These are phyloP conservation scores for Panthera tigris DNA, from an alignment of 2,113 vertebrate genomes.

Conservation along the genomic window DNA sequence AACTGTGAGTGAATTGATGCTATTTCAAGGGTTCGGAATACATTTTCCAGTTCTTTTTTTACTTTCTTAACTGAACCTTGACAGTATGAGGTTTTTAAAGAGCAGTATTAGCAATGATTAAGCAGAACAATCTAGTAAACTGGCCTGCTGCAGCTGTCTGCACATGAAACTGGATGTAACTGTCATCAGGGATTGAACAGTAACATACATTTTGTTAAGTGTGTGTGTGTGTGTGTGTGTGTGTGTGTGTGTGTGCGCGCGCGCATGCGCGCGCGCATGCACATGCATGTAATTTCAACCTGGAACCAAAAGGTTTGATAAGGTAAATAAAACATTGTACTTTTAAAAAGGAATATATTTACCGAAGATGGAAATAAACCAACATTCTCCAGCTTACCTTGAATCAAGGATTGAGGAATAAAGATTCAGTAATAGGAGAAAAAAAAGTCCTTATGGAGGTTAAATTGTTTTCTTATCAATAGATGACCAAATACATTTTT, in stretches of 20 bases:
- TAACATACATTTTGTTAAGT: neutral
- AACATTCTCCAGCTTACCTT: constrained; percentile 1
- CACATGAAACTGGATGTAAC: neutral
- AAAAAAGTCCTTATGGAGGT: neutral
- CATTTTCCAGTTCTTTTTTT: neutral
- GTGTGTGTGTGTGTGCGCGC: neutral
- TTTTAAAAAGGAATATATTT: constrained; percentile 16
- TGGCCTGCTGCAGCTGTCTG: neutral
- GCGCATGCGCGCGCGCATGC: neutral
- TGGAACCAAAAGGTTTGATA: neutral
- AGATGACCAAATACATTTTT: neutral
- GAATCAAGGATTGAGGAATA: constrained; percentile 24
- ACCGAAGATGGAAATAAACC: constrained; percentile 23
- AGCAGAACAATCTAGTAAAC: neutral
- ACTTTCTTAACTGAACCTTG: neutral
- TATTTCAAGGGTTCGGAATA: neutral
- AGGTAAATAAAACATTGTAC: neutral
- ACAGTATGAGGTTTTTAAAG: neutral
- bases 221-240: neutral
- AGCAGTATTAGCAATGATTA: neutral
- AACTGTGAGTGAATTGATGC: neutral
- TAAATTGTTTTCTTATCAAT: constrained; percentile 30
- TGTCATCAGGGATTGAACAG: fast-evolving
- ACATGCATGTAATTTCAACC: neutral
- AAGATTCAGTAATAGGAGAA: neutral